Evolutionary conservation across 2,113 vertebrate genomes (phyloP).

Genomic region (Ptychochromis oligacanthus): DNA sequence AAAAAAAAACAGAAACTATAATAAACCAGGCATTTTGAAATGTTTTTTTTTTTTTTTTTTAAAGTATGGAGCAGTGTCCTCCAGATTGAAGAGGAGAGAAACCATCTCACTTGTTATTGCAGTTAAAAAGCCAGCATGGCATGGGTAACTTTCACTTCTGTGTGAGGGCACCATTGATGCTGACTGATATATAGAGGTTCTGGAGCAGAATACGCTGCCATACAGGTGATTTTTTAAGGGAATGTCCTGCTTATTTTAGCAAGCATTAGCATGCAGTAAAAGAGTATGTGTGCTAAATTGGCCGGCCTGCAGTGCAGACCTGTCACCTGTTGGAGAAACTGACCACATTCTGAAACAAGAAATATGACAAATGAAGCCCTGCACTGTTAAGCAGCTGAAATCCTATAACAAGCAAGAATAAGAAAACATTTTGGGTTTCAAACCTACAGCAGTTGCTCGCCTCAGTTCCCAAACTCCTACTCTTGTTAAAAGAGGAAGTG

Average conservation of each 20-base stretch:
- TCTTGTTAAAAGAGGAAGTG: background rate
- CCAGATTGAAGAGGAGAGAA: no score
- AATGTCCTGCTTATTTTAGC: fast-evolving
- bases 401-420: background rate
- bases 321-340: background rate
- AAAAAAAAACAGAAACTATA: no score
- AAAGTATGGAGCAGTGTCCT: no score
- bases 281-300: background rate
- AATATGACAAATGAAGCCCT: background rate
- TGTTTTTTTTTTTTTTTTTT: no score
- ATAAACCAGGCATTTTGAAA: no score
- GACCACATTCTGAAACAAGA: background rate
- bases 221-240: background rate
- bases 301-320: background rate
- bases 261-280: background rate
- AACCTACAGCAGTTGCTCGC: background rate
- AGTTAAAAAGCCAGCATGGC: no score
- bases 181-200: background rate
- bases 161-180: no score
- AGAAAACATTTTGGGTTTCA: background rate
- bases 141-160: no score
- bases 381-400: background rate
- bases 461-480: background rate
- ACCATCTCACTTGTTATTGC: no score
- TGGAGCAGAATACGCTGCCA: background rate